phyloP scores from a whole-genome alignment of 2,888 invertebrate genomes.

The Caenorhabditis sp. region DNA sequence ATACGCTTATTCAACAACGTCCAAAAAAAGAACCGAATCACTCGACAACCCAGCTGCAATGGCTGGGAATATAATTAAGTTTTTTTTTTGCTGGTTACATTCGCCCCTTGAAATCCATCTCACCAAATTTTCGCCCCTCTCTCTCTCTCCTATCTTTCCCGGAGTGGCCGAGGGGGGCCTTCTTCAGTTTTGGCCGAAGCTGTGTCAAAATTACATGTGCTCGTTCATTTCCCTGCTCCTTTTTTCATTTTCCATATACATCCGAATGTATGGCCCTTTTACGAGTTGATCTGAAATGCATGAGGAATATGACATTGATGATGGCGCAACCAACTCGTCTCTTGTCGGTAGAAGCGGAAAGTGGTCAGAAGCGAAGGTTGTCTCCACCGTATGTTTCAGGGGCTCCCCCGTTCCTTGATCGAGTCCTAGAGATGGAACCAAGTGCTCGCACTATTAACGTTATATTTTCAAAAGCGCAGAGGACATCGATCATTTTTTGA shows the following conservation, averaged over 20 bases:
- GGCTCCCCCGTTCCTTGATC: too few species aligned
- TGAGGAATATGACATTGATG: constrained; percentile 1
- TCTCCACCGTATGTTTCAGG: too few species aligned
- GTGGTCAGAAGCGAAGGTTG: too few species aligned
- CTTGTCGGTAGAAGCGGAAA: too few species aligned
- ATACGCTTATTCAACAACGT: background rate
- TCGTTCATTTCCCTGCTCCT: background rate
- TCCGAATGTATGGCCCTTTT: background rate
- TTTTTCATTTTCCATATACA: background rate
- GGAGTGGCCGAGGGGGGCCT: background rate
- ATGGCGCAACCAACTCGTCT: too few species aligned
- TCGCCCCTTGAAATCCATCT: background rate
- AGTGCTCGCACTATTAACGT: too few species aligned
- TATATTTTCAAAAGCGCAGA: too few species aligned
- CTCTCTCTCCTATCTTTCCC: background rate
- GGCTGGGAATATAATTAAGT: background rate
- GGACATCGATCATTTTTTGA: too few species aligned
- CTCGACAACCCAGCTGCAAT: background rate
- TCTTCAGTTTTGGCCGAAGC: constrained; percentile 3
- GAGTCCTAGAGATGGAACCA: too few species aligned
- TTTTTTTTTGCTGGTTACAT: too few species aligned
- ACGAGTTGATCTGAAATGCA: constrained; percentile 10
- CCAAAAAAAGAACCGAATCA: background rate
- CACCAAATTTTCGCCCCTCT: background rate
- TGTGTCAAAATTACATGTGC: constrained; percentile 8